Evolutionary conservation across 2,113 vertebrate genomes (phyloP), one percentile per base, ranked within the genome.

Genomic region (Salvator merianae): DNA sequence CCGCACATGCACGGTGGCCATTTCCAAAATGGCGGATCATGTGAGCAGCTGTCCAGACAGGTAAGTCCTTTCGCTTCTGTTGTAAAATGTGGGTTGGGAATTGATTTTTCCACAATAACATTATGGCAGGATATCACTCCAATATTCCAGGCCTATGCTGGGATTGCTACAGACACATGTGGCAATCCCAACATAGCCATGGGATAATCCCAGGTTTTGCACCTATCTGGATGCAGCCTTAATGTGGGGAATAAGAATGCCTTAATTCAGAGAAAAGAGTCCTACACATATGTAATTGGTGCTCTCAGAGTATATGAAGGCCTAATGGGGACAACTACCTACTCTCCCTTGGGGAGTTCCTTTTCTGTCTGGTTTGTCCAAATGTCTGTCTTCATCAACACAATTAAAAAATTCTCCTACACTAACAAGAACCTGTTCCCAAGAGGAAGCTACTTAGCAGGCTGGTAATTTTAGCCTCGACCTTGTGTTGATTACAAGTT

Each of bases 401-500:
- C 73, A 89, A 59, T 82, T 43, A 55, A 79, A 88, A 87, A 81
- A 71, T 47, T 75, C 59, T 79, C 1, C 0, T 80, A 22, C 82
- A 90, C 79, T 83, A 91, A 81, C 83, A 91, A 87, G 82, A 81
- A 70, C 63, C 8, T 2, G 0, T 87, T 26, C 87, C 87, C 92
- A 72, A 84, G 87, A 91, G 93, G 90, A 95, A 92, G 87, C 83
- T 92, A 83, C 91, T 94, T 91, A 93, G 88, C 90, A 93, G 89
- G 86, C 90, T 88, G 79, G 91, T 93, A 89, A 94, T 85, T 93
- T 92, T 91, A 93, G 90, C 86, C 89, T 91, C 90, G 91, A 95
- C 92, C 92, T 93, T 91, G 90, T 90, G 90, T 92, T 94, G 94
- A 95, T 94, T 94, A 91, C 90, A 89, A 87, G 91, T 91, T 94